These are phyloP conservation scores for Orthosia gothica DNA, from an alignment of 2,888 invertebrate species.

Conservation along the genomic window DNA sequence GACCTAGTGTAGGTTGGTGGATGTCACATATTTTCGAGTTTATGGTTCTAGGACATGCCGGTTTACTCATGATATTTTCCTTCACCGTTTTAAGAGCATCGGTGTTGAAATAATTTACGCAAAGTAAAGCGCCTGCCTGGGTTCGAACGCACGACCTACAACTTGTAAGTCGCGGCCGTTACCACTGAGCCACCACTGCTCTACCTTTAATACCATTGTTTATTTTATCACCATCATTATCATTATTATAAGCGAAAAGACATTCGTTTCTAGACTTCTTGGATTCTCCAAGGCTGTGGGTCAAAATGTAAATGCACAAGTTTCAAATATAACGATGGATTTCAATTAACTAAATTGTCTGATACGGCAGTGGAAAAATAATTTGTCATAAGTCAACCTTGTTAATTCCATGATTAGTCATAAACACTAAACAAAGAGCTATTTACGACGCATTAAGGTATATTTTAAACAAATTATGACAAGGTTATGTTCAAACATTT, in stretches of 20 bases:
- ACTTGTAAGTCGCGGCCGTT: too few species aligned
- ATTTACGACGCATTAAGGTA: not conserved
- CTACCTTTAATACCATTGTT: too few species aligned
- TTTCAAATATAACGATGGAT: not conserved
- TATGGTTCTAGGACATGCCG: too few species aligned
- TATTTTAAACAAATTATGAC: constrained; percentile 43
- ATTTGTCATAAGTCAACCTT: not conserved
- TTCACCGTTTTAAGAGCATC: too few species aligned
- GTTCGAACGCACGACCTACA: too few species aligned
- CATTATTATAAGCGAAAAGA: not conserved
- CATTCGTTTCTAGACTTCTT: not conserved
- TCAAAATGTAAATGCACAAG: not conserved
- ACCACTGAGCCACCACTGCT: too few species aligned
- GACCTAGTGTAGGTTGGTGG: too few species aligned
- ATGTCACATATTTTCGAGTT: too few species aligned
- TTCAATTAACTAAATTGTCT: not conserved
- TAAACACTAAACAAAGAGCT: constrained; percentile 16
- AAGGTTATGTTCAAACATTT: constrained; percentile 32
- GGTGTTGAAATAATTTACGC: too few species aligned
- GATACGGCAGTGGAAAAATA: not conserved
- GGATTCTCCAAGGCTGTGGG: not conserved
- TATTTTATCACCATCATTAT: too few species aligned
- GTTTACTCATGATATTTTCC: too few species aligned
- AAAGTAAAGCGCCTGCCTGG: too few species aligned
- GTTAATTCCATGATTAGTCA: constrained; percentile 25